phyloP scores from a whole-genome alignment of 1,140 invertebrate genomes.

The Drosophila sechellia region DNA sequence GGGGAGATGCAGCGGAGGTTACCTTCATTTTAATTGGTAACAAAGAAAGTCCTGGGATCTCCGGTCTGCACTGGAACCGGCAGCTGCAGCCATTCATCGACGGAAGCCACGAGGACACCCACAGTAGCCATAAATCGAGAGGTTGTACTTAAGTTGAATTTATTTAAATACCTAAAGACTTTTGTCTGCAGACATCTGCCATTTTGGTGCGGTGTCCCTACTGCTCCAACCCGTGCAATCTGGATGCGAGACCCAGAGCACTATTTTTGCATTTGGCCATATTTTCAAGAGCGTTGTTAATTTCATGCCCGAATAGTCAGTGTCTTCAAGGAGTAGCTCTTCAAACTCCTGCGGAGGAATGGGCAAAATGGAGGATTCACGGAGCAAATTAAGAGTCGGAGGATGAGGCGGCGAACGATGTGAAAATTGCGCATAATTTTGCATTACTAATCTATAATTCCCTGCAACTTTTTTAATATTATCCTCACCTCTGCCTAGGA shows the following conservation, averaged over 20 bases:
- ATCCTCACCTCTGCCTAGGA: conserved; percentile 51
- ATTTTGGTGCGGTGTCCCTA: neutral
- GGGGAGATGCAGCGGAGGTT: neutral
- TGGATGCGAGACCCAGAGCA: conserved; percentile 36
- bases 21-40: conserved; percentile 61
- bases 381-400: neutral
- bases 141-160: conserved; percentile 47
- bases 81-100: conserved; percentile 34
- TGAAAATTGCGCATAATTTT: conserved; percentile 72
- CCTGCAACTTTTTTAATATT: conserved; percentile 70
- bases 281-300: conserved; percentile 77
- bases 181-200: conserved; percentile 23
- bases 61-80: neutral
- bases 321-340: conserved; percentile 47
- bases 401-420: conserved; percentile 28
- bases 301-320: conserved; percentile 69
- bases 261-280: conserved; percentile 79
- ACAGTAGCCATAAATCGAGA: conserved; percentile 64
- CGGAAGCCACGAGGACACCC: conserved; percentile 12
- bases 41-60: conserved; percentile 23
- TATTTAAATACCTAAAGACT: conserved; percentile 64
- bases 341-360: conserved; percentile 7
- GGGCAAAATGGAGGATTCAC: neutral
- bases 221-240: conserved; percentile 10
- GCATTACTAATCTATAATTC: conserved; percentile 71